Evolutionary conservation across 2,113 vertebrate species (phyloP).

Genomic region (Leptobrachium ailaonicum): DNA sequence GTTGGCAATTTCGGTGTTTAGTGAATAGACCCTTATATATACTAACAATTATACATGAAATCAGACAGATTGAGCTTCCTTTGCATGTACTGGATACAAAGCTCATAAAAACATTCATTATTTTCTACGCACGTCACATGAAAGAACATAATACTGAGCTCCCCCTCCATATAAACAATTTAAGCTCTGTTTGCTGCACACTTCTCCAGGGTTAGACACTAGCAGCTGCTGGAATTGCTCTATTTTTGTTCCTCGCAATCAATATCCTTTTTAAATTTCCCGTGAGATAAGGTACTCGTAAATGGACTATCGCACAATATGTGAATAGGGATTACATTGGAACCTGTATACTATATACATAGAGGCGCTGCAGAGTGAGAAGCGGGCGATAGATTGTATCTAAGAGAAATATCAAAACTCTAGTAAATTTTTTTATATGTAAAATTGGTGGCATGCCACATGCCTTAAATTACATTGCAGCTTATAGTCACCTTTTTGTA

Average conservation of each 20-base stretch:
- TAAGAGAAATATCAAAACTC: too few relatives aligned
- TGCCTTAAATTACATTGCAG: too few relatives aligned
- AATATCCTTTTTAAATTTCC: conserved; percentile 43
- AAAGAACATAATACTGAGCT: conserved; percentile 33
- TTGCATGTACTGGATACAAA: conserved; percentile 17
- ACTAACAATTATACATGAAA: not conserved
- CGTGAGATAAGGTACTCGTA: conserved; percentile 1
- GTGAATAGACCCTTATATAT: too few relatives aligned
- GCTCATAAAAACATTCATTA: conserved; percentile 16
- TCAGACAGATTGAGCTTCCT: conserved; percentile 41
- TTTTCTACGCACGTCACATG: conserved; percentile 28
- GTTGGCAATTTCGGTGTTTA: too few relatives aligned
- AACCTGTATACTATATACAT: conserved; percentile 6
- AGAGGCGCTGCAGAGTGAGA: too few relatives aligned
- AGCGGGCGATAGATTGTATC: too few relatives aligned
- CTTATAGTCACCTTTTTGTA: too few relatives aligned
- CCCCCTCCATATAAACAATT: not conserved
- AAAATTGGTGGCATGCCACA: too few relatives aligned
- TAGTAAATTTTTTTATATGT: too few relatives aligned
- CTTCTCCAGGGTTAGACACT: conserved; percentile 11
- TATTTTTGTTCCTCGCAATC: conserved; percentile 26
- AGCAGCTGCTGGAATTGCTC: conserved; percentile 31
- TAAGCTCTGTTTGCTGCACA: not conserved
- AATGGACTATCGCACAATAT: not conserved
- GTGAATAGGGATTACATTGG: not conserved